Evolutionary conservation across 37 sponge, comb jelly and placozoan genomes (phyloP), one percentile per base, ranked within the genome.

Genomic region (Cliona cf. orientalis): DNA sequence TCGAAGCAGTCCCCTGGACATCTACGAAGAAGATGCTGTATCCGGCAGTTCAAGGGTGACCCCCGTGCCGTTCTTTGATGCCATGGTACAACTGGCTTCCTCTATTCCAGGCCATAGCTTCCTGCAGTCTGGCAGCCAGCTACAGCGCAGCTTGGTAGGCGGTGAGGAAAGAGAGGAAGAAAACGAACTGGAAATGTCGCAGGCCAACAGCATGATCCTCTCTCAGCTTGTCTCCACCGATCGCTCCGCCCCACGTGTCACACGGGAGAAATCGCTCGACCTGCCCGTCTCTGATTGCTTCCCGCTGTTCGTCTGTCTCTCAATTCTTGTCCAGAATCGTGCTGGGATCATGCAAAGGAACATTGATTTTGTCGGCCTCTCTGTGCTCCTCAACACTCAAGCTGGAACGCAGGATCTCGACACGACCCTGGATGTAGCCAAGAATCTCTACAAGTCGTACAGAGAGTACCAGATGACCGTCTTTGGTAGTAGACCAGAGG

Each of bases 281-380:
- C 31, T 82, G 6, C 59, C 69, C 0, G 36, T 88, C 59, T 58
- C 49, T 25, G 78, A 82, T 56, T 75, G 73, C 37, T 92, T 75
- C 69, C 61, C 89, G 7, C 77, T 92, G 33, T 92, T 92, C 46
- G 58, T 92, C 39, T 87, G 89, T 35, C 66, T 87, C 5, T 41
- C 89, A 1, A 84, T 88, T 35, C 29, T 92, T 42, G 46, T 88
- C 21, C 72, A 69, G 33, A 58, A 83, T 58, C 68, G 93, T 1
- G 14, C 33, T 1, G 42, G 33, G 66, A 84, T 92, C 32, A 46
- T 92, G 43, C 57, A 33, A 26, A 35, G 41, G 26, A 32, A 25
- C 9, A 25, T 60, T 5, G 93, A 92, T 70, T 92, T 92, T 49
- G 81, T 87, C 42, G 70, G 61, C 1, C 57, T 92, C 29, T 92